A percentile compares a stretch with the other conserved stretches of the same genome.
These are phyloP conservation scores for Ornithoptera priamus DNA, from an alignment of 2,888 invertebrate species.

Conservation along the genomic window DNA sequence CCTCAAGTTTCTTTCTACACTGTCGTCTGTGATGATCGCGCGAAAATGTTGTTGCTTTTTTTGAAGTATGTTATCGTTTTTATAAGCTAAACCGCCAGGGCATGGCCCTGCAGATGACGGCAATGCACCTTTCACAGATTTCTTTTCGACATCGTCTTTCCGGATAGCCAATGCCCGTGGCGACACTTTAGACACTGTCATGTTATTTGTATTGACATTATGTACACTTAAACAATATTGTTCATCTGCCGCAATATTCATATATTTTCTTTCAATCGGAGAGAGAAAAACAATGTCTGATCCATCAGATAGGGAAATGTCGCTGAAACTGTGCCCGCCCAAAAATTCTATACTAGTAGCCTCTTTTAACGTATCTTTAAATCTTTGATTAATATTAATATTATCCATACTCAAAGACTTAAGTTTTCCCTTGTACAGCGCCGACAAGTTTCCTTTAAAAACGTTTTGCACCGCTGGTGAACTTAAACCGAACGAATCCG, in stretches of 20 bases:
- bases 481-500: slow-evolving; percentile 45
- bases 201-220: neutral
- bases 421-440: slow-evolving; percentile 66
- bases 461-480: slow-evolving; percentile 49
- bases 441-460: slow-evolving; percentile 55
- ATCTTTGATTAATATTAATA: slow-evolving; percentile 51
- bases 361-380: slow-evolving; percentile 59
- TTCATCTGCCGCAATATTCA: slow-evolving; percentile 36
- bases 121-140: slow-evolving; percentile 58
- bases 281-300: slow-evolving; percentile 63
- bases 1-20: slow-evolving; percentile 58
- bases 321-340: slow-evolving; percentile 48
- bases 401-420: slow-evolving; percentile 71
- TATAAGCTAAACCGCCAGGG: slow-evolving; percentile 42
- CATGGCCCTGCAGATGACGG: slow-evolving; percentile 59
- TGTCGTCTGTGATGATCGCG: slow-evolving; percentile 38
- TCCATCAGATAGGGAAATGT: slow-evolving; percentile 58
- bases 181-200: slow-evolving; percentile 14
- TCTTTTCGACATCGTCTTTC: slow-evolving; percentile 31
- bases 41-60: slow-evolving; percentile 30
- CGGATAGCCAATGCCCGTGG: slow-evolving; percentile 31
- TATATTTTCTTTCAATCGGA: slow-evolving; percentile 50
- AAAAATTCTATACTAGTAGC: slow-evolving; percentile 68
- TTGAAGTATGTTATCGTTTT: slow-evolving; percentile 38
- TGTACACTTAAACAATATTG: slow-evolving; percentile 25